These are phyloP conservation scores for Drosophila dunni DNA, from an alignment of 1,140 invertebrate genomes.

Conservation along the genomic window DNA sequence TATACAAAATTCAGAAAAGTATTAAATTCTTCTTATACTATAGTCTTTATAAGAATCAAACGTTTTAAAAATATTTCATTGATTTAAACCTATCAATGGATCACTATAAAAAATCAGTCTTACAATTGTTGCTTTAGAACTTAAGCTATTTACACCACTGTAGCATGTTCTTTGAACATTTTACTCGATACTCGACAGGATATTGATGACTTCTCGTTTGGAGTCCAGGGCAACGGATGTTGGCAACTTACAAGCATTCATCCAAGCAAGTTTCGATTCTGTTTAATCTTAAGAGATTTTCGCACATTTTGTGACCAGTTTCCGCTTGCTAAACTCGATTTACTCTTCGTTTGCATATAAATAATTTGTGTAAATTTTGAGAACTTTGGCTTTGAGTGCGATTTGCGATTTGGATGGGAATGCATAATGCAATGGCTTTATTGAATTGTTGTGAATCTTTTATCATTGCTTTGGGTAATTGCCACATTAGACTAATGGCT, in stretches of 20 bases:
- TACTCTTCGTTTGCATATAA: conserved; percentile 60
- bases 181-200: conserved; percentile 62
- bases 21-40: too few relatives aligned
- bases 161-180: conserved; percentile 42
- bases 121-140: neutral
- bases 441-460: conserved; percentile 69
- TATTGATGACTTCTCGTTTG: conserved; percentile 66
- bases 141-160: conserved; percentile 27
- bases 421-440: conserved; percentile 46
- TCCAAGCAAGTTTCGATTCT: conserved; percentile 46
- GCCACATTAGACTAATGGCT: conserved; percentile 16
- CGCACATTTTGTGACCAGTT: conserved; percentile 64
- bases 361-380: conserved; percentile 67
- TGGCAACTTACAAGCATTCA: conserved; percentile 18
- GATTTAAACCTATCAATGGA: too few relatives aligned
- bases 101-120: too few relatives aligned
- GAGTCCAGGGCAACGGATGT: neutral
- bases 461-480: conserved; percentile 32
- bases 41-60: too few relatives aligned
- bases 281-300: conserved; percentile 80
- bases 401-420: conserved; percentile 7
- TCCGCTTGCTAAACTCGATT: conserved; percentile 21
- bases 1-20: too few relatives aligned
- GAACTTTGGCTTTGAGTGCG: conserved; percentile 27
- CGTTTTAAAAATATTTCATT: too few relatives aligned